Evolutionary conservation across 2,113 vertebrate genomes (phyloP).

Genomic region (Ameiurus melas): DNA sequence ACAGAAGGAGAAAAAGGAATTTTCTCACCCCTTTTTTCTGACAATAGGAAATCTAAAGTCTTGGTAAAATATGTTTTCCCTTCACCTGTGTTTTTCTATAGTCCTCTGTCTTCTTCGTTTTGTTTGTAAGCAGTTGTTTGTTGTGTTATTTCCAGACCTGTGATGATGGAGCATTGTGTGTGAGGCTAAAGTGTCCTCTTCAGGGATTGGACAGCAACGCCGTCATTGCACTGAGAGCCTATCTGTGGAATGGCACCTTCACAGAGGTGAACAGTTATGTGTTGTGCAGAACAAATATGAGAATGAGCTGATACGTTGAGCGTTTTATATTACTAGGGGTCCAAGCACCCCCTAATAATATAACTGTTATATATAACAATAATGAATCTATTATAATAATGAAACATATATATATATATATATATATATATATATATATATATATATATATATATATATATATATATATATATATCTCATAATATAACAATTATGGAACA

Average conservation of each 20-base stretch:
- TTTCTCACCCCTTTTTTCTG: constrained; percentile 69
- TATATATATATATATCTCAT: too few species aligned
- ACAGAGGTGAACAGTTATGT: constrained; percentile 74
- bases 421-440: too few species aligned
- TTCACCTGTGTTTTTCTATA: background rate
- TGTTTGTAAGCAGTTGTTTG: background rate
- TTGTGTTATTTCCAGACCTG: constrained; percentile 78
- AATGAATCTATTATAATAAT: too few species aligned
- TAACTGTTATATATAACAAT: too few species aligned
- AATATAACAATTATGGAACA: background rate
- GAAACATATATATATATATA: too few species aligned
- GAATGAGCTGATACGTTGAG: background rate
- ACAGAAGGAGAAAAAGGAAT: constrained; percentile 50
- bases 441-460: too few species aligned
- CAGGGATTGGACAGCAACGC: constrained; percentile 86
- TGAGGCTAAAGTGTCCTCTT: constrained; percentile 83
- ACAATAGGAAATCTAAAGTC: constrained; percentile 75
- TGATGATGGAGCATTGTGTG: constrained; percentile 73
- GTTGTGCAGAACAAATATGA: background rate
- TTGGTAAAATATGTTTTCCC: constrained; percentile 74
- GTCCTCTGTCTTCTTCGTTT: background rate
- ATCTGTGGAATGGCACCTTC: constrained; percentile 90
- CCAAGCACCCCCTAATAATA: background rate
- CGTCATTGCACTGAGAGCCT: constrained; percentile 77
- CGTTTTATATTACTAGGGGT: background rate